Evolutionary conservation across 2,888 invertebrate species (phyloP), one percentile per base, ranked within the genome.

Genomic region (Nomada fucata): DNA sequence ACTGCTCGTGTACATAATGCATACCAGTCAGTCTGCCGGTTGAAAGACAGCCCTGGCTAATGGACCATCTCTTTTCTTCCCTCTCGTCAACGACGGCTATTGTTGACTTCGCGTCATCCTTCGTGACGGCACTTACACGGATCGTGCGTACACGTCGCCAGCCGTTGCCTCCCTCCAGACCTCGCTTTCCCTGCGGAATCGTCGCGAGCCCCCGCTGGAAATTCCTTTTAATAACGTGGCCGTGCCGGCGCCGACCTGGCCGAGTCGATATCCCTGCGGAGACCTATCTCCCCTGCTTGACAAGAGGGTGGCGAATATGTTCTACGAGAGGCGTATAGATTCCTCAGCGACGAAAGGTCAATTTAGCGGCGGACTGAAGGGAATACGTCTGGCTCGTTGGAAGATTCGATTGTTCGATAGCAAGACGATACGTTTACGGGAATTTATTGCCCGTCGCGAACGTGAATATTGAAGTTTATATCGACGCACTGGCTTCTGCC

Each of bases 31-130:
- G 86, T 81, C 84, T 71, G 80, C 68, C 71, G 67, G 86, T 82
- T 88, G 90, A 89, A 84, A 89, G 90, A 89, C 90, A 89, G 89
- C 85, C 82, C 42, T 36, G 70, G 88, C 89, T 91, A 91, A 91
- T 91, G 90, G 90, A 90, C 87, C 88, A 79, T 88, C 86, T 84
- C 83, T 83, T 82, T 81, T 64, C 79, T 69, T 65, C 65, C 72
- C 85, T 85, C 80, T 81, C 84, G 73, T 81, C 82, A 76, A 76
- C 76, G 77, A 72, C 55, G 82, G 84, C 85, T 67, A 89, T 90
- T 89, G 89, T 90, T 90, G 88, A 90, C 88, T 89, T 86, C 85
- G 82, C 82, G 83, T 87, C 87, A 86, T 89, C 72, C 86, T 72
- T 71, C 79, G 57, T 79, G 80, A 83, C 81, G 83, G 77, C 76